Evolutionary conservation across 2,888 invertebrate genomes (phyloP).

Genomic region (Ophioninae sp.): DNA sequence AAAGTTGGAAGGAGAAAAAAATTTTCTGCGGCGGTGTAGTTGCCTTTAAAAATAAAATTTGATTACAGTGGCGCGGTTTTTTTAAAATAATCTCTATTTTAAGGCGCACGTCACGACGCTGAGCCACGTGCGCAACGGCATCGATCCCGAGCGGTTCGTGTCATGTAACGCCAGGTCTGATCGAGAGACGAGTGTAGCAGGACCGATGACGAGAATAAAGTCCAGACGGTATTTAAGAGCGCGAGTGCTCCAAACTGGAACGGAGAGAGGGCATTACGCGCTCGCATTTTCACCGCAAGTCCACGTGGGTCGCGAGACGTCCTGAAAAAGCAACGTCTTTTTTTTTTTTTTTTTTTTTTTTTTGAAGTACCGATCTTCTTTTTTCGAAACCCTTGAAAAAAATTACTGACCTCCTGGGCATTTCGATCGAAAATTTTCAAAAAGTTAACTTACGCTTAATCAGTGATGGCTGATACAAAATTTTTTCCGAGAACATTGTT

Average conservation of each 20-base stretch:
- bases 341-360: not conserved
- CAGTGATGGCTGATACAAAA: too few relatives aligned
- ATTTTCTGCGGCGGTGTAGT: not conserved
- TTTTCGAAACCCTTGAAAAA: not conserved
- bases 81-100: constrained; percentile 65
- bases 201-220: not conserved
- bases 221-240: not conserved
- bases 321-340: not conserved
- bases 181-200: not conserved
- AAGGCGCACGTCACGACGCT: constrained; percentile 50
- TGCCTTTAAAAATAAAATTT: constrained; percentile 14
- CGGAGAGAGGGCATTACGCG: not conserved
- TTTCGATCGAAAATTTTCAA: too few relatives aligned
- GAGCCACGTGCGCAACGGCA: constrained; percentile 49
- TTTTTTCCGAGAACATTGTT: too few relatives aligned
- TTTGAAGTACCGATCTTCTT: not conserved
- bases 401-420: too few relatives aligned
- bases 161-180: not conserved
- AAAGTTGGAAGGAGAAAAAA: not conserved
- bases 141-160: not conserved
- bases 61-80: constrained; percentile 35
- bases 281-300: not conserved
- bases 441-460: too few relatives aligned
- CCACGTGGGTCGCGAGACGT: not conserved
- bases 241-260: not conserved